Evolutionary conservation across 92 coral and sea anemone genomes (phyloP), one percentile per base, ranked within the genome.

Genomic region (Hydrozoanthus gracilis): DNA sequence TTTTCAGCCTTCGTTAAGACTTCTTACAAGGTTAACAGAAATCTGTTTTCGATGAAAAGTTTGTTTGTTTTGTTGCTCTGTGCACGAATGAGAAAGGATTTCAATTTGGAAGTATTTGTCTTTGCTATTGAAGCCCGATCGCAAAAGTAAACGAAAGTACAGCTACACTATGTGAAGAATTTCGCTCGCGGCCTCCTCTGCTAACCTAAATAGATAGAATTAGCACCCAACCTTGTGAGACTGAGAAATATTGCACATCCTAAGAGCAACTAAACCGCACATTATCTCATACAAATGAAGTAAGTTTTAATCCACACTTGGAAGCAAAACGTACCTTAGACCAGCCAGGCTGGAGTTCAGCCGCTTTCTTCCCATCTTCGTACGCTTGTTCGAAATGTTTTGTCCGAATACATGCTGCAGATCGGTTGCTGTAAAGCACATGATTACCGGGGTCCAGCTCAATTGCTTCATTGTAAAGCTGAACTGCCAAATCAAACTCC

Each of bases 381-480:
- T 90, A 91, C 9, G 99, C 99, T 83, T 87, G 89, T 44, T 91
- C 93, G 82, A 87, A 95, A 86, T 97, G 92, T 78, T 90, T 91
- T 4, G 95, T 93, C 51, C 94, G 92, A 54, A 97, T 92, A 90
- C 93, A 93, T 7, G 98, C 98, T 3, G 99, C 99, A 10, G 99
- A 97, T 83, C 99, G 92, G 87, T 97, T 97, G n/a, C 98, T 92
- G 90, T 95, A 97, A 52, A 97, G 88, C 7, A 97, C 98, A 87
- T 97, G 98, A 79, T 97, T 97, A 39, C 88, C 91, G 17, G 98
- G 97, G 89, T 97, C 98, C 46, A 93, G 84, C 9, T 90, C 93
- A 60, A 97, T 97, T 11, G 99, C 98, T 79, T 97, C 98, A 82
- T 93, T 90, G 74, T 95, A 97, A 79, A 97, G 91, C 70, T 92